phyloP scores from a whole-genome alignment of 1,140 invertebrate species.

The Drosophila kohkoa region DNA sequence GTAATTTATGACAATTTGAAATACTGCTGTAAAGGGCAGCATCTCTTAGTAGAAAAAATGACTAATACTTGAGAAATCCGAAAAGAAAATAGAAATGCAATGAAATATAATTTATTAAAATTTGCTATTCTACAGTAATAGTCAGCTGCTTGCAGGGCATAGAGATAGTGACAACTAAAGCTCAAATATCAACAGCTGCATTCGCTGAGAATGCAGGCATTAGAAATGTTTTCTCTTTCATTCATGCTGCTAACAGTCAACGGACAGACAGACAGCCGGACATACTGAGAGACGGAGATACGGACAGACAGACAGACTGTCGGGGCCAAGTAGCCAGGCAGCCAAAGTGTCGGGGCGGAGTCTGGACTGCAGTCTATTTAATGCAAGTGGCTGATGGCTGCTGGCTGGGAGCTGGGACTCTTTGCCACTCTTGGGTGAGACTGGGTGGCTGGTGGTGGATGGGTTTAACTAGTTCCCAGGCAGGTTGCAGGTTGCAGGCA shows the following conservation, averaged over 20 bases:
- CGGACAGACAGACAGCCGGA: constrained; percentile 10
- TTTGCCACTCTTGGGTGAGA: constrained; percentile 16
- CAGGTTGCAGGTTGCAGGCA: constrained; percentile 11
- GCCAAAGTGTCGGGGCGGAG: constrained; percentile 29
- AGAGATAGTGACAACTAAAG: background rate
- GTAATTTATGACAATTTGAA: too few species aligned
- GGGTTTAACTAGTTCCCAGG: constrained; percentile 46
- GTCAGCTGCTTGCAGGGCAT: background rate
- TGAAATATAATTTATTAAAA: background rate
- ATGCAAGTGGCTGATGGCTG: constrained; percentile 10
- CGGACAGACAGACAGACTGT: background rate
- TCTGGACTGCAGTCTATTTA: constrained; percentile 12
- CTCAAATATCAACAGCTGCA: constrained; percentile 12
- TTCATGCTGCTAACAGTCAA: background rate
- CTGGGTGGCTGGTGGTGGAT: constrained; percentile 40
- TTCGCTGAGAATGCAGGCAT: constrained; percentile 20
- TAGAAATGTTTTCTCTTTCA: constrained; percentile 50
- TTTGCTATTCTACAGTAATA: too few species aligned
- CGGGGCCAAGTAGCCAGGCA: constrained; percentile 44
- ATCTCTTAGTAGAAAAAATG: too few species aligned
- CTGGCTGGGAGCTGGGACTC: constrained; percentile 8
- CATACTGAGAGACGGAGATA: constrained; percentile 33
- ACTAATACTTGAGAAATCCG: too few species aligned
- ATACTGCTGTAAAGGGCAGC: too few species aligned
- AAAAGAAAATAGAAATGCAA: background rate